Conservation (phyloP, 2,797 vertebrate species). For the Lerista edwardsae region DNA sequence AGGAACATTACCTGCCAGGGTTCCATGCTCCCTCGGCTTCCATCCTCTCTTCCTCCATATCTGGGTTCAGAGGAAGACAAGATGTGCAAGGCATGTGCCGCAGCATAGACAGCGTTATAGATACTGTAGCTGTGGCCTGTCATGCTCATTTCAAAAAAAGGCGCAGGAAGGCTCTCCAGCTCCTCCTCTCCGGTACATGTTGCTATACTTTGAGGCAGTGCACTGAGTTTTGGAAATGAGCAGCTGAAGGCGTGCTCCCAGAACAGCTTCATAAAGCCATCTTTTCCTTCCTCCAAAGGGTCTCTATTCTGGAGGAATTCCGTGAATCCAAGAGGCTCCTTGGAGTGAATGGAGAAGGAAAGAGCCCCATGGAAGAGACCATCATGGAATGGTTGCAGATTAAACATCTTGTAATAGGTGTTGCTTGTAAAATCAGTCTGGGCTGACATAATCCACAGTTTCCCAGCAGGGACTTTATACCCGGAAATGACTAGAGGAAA, state of each 20-base stretch:
- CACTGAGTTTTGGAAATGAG: not conserved
- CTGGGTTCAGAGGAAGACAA: not conserved
- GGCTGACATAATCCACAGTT: not conserved
- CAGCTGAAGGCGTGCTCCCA: not conserved
- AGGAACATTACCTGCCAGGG: not conserved
- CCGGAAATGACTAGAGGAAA: not conserved
- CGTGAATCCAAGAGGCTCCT: not conserved
- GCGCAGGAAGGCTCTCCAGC: not conserved
- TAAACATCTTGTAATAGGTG: accelerated
- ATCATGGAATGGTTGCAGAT: not conserved
- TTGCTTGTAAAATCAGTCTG: not conserved
- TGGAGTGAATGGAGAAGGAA: not conserved
- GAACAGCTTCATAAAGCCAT: not conserved
- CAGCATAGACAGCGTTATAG: constrained; percentile 17
- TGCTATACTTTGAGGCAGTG: no score
- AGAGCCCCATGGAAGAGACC: not conserved
- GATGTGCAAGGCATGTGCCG: not conserved
- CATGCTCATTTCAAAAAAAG: constrained; percentile 29
- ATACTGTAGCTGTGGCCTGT: constrained; percentile 10
- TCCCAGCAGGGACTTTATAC: not conserved
- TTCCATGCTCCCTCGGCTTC: not conserved
- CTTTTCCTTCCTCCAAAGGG: not conserved
- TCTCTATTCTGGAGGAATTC: not conserved
- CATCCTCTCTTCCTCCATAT: not conserved
- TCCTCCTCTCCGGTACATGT: constrained; percentile 4